A percentile compares a stretch with the other conserved stretches of the same genome.
phyloP scores from a whole-genome alignment of 2,797 vertebrate genomes.

The Sus cebifrons region DNA sequence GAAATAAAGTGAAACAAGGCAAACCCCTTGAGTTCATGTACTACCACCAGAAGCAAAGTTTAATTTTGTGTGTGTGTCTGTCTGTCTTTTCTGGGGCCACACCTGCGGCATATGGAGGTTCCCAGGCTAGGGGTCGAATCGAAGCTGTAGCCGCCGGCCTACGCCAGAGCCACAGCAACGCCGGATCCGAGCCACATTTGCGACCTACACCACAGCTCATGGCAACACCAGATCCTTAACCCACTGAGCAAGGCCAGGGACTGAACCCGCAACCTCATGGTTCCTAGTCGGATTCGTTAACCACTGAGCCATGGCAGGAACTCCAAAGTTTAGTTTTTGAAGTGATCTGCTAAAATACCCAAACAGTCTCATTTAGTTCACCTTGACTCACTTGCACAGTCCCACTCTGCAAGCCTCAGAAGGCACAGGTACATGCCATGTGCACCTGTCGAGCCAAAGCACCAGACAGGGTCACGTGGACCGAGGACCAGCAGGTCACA shows the following conservation, averaged over 20 bases:
- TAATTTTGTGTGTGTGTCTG: background rate
- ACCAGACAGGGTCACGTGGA: background rate
- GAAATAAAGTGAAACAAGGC: background rate
- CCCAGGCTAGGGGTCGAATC: no score
- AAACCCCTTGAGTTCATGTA: background rate
- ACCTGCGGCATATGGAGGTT: no score
- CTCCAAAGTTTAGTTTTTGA: constrained; percentile 39
- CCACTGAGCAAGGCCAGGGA: no score
- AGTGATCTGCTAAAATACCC: background rate
- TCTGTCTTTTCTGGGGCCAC: no score
- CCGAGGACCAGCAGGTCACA: background rate
- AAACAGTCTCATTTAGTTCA: background rate
- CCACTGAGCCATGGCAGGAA: no score
- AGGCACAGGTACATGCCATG: background rate
- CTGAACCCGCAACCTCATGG: no score
- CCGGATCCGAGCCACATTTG: no score
- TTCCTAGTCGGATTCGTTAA: no score
- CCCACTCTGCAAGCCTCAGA: background rate
- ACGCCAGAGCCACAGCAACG: no score
- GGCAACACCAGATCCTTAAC: no score
- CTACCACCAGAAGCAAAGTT: background rate
- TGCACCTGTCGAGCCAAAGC: background rate
- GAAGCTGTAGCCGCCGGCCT: no score
- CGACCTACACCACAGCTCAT: no score
- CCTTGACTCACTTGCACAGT: background rate